Percentiles rank a stretch among this genome's conserved stretches.
phyloP scores from a whole-genome alignment of 1,140 invertebrate species.

The Battus philenor region DNA sequence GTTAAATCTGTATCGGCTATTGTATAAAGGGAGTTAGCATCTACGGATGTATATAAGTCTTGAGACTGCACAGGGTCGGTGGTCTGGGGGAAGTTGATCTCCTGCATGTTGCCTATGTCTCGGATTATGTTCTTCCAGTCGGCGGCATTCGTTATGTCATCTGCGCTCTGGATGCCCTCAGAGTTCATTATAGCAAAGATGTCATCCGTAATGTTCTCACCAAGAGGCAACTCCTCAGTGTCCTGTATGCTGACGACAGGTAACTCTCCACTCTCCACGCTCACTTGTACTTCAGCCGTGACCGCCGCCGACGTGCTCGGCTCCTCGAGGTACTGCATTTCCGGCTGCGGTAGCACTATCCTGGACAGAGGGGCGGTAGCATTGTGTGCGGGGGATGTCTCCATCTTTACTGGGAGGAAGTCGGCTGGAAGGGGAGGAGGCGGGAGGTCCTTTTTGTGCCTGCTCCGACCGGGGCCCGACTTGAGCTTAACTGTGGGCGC shows the following conservation, averaged over 20 bases:
- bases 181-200: conserved; percentile 73
- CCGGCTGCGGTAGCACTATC: conserved; percentile 57
- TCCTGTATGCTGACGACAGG: conserved; percentile 73
- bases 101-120: conserved; percentile 65
- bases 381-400: conserved; percentile 51
- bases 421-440: conserved; percentile 49
- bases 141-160: conserved; percentile 61
- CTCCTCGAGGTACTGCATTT: conserved; percentile 66
- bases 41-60: conserved; percentile 49
- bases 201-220: conserved; percentile 67
- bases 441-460: conserved; percentile 60
- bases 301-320: conserved; percentile 51
- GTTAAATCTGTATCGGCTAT: conserved; percentile 52
- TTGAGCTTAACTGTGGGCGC: conserved; percentile 52
- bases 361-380: conserved; percentile 52
- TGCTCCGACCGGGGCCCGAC: conserved; percentile 39
- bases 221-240: conserved; percentile 60
- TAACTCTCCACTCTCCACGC: conserved; percentile 62
- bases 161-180: conserved; percentile 67
- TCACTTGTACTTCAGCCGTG: conserved; percentile 59
- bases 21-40: conserved; percentile 41
- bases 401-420: conserved; percentile 49
- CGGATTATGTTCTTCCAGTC: conserved; percentile 72
- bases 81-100: conserved; percentile 60
- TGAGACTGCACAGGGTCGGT: conserved; percentile 43